These are phyloP conservation scores for Caenorhabditis latens DNA, from an alignment of 1,140 invertebrate genomes.

Conservation along the genomic window DNA sequence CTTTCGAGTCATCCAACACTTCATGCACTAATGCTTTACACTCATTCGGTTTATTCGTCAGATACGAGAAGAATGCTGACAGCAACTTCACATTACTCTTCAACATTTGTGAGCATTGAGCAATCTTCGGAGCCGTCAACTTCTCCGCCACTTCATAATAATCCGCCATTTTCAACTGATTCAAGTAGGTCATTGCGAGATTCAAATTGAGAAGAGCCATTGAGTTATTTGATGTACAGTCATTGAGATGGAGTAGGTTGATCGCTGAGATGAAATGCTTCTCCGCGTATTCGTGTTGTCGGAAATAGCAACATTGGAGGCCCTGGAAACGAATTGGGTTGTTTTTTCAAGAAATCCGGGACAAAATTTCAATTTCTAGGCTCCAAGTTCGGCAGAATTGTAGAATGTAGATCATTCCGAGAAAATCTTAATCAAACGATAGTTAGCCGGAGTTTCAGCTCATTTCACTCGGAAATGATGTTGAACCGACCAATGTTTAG, in stretches of 20 bases:
- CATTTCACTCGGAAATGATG: too few relatives aligned
- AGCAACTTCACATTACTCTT: constrained; percentile 18
- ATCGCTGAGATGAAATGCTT: constrained; percentile 36
- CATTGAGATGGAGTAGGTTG: background rate
- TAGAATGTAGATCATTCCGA: too few relatives aligned
- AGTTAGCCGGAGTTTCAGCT: too few relatives aligned
- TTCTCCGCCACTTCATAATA: constrained; percentile 57
- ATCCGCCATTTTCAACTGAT: constrained; percentile 50
- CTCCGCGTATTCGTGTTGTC: constrained; percentile 45
- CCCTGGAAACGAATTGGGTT: constrained; percentile 50
- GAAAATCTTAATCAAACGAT: too few relatives aligned
- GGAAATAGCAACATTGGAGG: constrained; percentile 49
- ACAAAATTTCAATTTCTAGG: too few relatives aligned
- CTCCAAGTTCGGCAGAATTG: too few relatives aligned
- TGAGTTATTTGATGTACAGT: constrained; percentile 15
- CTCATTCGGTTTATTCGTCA: background rate
- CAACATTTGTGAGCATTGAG: background rate
- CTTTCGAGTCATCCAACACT: constrained; percentile 28
- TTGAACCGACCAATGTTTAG: too few relatives aligned
- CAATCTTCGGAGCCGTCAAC: constrained; percentile 28
- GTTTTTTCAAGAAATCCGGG: too few relatives aligned
- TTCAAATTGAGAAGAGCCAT: constrained; percentile 42
- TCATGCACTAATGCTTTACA: background rate
- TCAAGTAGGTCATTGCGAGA: constrained; percentile 50
- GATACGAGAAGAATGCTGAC: background rate